Evolutionary conservation across 2,888 invertebrate genomes (phyloP), one percentile per base, ranked within the genome.

Genomic region (Pegoplata infirma): DNA sequence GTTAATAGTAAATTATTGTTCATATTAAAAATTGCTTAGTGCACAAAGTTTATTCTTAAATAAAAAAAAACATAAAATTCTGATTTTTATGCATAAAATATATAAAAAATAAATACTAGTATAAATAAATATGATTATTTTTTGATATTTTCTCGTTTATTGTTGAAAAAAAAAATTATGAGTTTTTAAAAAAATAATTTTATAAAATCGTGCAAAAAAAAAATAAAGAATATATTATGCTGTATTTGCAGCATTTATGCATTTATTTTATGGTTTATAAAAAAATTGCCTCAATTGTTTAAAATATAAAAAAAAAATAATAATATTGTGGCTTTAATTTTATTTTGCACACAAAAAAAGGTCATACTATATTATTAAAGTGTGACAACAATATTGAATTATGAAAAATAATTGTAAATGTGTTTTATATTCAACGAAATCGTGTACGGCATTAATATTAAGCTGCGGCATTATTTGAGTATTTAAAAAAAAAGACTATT

Each of bases 341-440:
- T 10, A 12, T 14, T 14, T 47, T 47, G 46, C n/a, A 44, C 1
- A 47, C 7, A 28, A 6, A 28, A 32, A 40, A 40, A 40, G 36
- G n/a, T 40, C 36, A 40, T 40, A 40, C 25, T 25, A 63, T 63
- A 63, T 61, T 67, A 55, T 55, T 68, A 68, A 68, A 68, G 55
- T 68, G 61, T 68, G 68, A 75, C 61, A 75, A 75, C 40, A 63
- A 47, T 61, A 47, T 49, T 49, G 28, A 53, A 68, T 40, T 75
- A 49, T 49, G 51, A 58, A 67, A 63, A 68, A 63, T 68, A 68
- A 63, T 61, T 61, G 53, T 49, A 63, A 63, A 68, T 56, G 55
- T 19, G 47, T 36, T 55, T n/a, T 12, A 40, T 56, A 61, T 68
- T 21, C 51, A 58, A 55, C 21, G 63, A 55, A 51, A 51, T 66